These are phyloP conservation scores for Myripristis jacobus DNA, from an alignment of 2,797 vertebrate species.

Conservation along the genomic window DNA sequence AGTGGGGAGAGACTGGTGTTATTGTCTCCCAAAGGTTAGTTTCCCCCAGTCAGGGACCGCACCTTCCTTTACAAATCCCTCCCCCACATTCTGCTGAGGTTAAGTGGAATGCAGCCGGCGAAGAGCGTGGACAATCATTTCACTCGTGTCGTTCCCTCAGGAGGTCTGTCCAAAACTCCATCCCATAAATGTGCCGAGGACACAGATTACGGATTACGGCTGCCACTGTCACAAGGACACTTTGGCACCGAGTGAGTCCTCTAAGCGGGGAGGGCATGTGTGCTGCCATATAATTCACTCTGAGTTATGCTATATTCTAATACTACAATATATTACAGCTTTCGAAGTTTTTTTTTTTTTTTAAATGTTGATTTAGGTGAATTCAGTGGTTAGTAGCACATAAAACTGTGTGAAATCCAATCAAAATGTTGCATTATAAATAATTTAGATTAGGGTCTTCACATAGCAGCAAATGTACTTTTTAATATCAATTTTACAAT, in stretches of 20 bases:
- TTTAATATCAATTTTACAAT: no score
- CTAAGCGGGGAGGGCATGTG: background rate
- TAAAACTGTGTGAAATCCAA: no score
- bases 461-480: no score
- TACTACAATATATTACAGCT: background rate
- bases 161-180: constrained; percentile 24
- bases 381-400: no score
- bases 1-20: constrained; percentile 84
- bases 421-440: no score
- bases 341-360: background rate
- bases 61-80: constrained; percentile 73
- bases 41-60: constrained; percentile 74
- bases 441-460: no score
- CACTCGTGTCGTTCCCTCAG: constrained; percentile 1
- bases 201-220: no score
- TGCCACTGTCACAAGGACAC: no score
- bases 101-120: constrained; percentile 80
- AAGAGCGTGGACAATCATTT: constrained; percentile 58
- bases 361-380: background rate
- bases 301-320: no score
- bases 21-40: constrained; percentile 89
- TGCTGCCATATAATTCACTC: background rate
- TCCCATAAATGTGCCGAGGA: background rate
- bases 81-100: constrained; percentile 81
- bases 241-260: no score